Conservation (phyloP, 2,888 invertebrate species). For the Tachina fera region DNA sequence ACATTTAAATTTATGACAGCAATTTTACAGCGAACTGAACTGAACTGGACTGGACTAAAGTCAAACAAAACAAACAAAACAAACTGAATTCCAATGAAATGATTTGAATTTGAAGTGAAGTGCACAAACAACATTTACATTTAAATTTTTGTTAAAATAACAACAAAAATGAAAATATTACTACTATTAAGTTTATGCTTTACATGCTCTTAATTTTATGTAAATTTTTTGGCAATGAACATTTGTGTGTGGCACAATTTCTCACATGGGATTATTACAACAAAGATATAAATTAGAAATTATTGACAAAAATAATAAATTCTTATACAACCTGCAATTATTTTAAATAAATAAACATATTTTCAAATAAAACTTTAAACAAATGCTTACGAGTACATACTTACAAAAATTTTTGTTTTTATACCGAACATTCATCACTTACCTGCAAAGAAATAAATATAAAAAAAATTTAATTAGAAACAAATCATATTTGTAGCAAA, state of each 20-base stretch:
- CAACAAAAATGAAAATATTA: constrained; percentile 22
- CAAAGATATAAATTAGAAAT: neutral
- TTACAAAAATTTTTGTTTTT: neutral
- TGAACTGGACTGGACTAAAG: neutral
- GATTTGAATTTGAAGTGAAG: constrained; percentile 7
- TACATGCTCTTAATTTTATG: neutral
- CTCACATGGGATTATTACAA: neutral
- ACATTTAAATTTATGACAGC: constrained; percentile 59
- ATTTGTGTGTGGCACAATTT: neutral
- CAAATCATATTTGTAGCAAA: neutral
- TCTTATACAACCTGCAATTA: neutral
- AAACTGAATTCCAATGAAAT: constrained; percentile 3
- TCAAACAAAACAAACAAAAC: neutral
- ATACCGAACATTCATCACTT: neutral
- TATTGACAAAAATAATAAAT: neutral
- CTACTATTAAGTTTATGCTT: neutral
- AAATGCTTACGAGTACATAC: neutral
- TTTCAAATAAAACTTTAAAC: neutral
- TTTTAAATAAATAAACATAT: neutral
- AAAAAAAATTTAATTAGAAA: constrained; percentile 1
- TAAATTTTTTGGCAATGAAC: neutral
- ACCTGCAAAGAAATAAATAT: constrained; percentile 5
- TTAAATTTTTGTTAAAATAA: constrained; percentile 21
- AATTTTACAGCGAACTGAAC: constrained; percentile 41
- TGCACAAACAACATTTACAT: constrained; percentile 44